Evolutionary conservation across 2,888 invertebrate genomes (phyloP), one percentile per base, ranked within the genome.

Genomic region (Rhabditoides inermis): DNA sequence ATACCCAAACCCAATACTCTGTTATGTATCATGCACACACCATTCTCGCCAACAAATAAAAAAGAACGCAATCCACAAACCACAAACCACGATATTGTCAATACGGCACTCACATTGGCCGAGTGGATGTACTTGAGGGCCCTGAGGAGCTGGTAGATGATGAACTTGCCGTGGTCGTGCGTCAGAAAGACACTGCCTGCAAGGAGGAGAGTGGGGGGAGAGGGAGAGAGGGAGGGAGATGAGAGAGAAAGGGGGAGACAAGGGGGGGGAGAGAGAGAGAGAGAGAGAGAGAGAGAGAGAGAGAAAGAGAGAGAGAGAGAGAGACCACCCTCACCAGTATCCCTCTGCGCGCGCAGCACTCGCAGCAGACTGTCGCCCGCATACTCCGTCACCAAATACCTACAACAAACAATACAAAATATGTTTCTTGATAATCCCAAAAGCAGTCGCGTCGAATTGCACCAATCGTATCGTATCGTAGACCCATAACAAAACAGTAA

Each of bases 131-230:
- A 73, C 51, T 98, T 98, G 12, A 98, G 83, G 5, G 94, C 95
- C 57, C 95, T 83, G 37, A 98, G 83, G 64, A 98, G 92, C 81
- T 98, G 98, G 80, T 98, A 98, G 18, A 95, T 87, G 70, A 98
- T 83, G 79, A 95, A 98, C 78, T 94, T 91, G 2, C 95, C 91
- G 81, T 98, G 98, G 75, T 95, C 94, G n/a, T n/a, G n/a, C 7
- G 32, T 7, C 32, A 7, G 32, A 10, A 7, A 32, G 7, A 15
- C 32, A 10, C 32, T 32, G 7, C n/a, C n/a, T n/a, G n/a, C n/a
- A n/a, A n/a, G n/a, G n/a, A n/a, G n/a, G n/a, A n/a, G n/a, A n/a
- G n/a, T n/a, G n/a, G n/a, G n/a, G n/a, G n/a, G n/a, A n/a, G n/a
- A n/a, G n/a, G n/a, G n/a, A n/a, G n/a, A n/a, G n/a, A n/a, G n/a